phyloP scores from a whole-genome alignment of 2,888 invertebrate species.

The Formica aserva region DNA sequence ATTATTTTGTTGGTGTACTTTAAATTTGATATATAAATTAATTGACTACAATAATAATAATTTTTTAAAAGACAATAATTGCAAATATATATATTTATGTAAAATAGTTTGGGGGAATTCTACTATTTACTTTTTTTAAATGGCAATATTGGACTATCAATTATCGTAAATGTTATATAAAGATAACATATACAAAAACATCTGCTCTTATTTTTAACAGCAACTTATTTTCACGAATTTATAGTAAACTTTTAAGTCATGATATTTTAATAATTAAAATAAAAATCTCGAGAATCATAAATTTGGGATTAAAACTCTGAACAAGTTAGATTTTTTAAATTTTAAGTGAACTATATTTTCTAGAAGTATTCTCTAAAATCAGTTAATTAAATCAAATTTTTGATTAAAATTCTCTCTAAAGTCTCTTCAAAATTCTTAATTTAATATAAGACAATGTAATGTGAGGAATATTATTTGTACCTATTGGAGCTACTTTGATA shows the following conservation, averaged over 20 bases:
- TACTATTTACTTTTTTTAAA: neutral
- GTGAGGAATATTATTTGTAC: neutral
- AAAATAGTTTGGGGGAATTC: neutral
- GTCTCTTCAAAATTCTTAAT: neutral
- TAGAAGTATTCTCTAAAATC: neutral
- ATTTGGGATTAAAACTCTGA: neutral
- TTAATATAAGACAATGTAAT: neutral
- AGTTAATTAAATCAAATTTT: neutral
- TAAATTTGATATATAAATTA: neutral
- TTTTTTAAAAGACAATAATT: neutral
- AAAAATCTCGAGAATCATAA: neutral
- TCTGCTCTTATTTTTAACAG: neutral
- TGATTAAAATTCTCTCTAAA: neutral
- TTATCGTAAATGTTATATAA: neutral
- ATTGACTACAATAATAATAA: neutral
- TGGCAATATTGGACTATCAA: neutral
- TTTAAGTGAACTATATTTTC: neutral
- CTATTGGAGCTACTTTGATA: neutral
- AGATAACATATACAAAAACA: neutral
- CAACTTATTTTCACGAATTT: neutral
- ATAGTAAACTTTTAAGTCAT: neutral
- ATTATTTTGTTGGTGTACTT: neutral
- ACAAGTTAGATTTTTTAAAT: neutral
- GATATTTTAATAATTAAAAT: neutral
- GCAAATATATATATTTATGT: neutral